Base-by-base conservation (phyloP, 2,888 invertebrate genomes). In the Drosophila testacea region DNA sequence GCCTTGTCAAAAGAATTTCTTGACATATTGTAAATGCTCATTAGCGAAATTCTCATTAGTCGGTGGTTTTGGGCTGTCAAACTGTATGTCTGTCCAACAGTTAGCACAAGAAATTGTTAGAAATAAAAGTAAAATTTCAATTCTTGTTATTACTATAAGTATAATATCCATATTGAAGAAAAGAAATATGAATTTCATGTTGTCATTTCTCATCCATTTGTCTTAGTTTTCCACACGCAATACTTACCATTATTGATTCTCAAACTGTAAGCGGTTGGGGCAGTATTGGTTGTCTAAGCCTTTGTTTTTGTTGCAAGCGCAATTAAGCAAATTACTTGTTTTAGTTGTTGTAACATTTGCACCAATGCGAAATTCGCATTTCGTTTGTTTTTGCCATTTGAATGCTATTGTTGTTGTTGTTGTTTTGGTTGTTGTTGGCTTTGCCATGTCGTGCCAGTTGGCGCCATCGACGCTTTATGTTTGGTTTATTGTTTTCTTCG, bases 361-460 rank as follows among this genome's bases (percentile, higher is more conserved):
- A 77, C 79, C 69, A 72, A 67, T 77, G 71, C 69, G 69, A 80
- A 82, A 78, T 80, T 83, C 74, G 77, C 70, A 70, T 71, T 71
- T 62, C 62, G 57, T 69, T 57, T 60, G 34, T 52, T 56, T 61
- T 61, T 64, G 48, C 56, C 54, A 61, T 76, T 66, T 75, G 73
- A 61, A 62, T 52, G 59, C 48, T 41, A 41, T 55, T 61, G 36
- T 41, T 59, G 44, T 36, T 56, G 36, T 44, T 61, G 46, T 39
- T 54, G 44, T 42, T 63, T 48, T 54, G 64, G 13, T 22, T 67
- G 32, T 57, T 62, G 59, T 36, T 71, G 64, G 34, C 38, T 72
- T 48, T 71, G 70, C 79, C 73, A 65, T 74, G 69, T 79, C 74
- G 84, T 88, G 69, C 81, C 89, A 83, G 84, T 73, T 89, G 81